Evolutionary conservation across 2,113 vertebrate species (phyloP).

Genomic region (Rhombomys opimus): DNA sequence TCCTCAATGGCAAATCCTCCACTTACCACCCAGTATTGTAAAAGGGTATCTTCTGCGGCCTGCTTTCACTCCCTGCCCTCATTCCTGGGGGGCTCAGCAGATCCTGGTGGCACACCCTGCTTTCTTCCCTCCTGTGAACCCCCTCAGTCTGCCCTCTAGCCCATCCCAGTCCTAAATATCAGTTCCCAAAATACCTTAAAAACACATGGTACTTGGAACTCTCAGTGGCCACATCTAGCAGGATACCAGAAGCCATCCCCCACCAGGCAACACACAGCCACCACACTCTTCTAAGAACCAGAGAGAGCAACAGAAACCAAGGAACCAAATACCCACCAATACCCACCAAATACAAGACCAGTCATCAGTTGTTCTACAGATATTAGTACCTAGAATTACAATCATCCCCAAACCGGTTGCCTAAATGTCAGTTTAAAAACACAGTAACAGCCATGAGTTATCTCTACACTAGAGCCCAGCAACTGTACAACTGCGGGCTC

Average conservation of each 20-base stretch:
- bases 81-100: background rate
- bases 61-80: background rate
- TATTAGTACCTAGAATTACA: background rate
- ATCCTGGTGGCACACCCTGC: background rate
- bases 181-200: background rate
- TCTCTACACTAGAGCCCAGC: no score
- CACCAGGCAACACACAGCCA: background rate
- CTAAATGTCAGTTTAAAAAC: background rate
- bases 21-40: background rate
- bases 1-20: background rate
- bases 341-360: background rate
- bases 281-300: background rate
- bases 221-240: background rate
- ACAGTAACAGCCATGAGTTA: no score
- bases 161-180: background rate
- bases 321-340: background rate
- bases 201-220: background rate
- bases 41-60: background rate
- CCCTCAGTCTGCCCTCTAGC: background rate
- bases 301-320: background rate
- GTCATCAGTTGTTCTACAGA: no score
- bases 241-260: background rate
- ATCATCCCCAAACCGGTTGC: background rate
- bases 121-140: background rate
- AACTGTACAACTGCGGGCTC: no score